These are phyloP conservation scores for Diachrysia chrysitis DNA, from an alignment of 2,888 invertebrate species.

Conservation along the genomic window DNA sequence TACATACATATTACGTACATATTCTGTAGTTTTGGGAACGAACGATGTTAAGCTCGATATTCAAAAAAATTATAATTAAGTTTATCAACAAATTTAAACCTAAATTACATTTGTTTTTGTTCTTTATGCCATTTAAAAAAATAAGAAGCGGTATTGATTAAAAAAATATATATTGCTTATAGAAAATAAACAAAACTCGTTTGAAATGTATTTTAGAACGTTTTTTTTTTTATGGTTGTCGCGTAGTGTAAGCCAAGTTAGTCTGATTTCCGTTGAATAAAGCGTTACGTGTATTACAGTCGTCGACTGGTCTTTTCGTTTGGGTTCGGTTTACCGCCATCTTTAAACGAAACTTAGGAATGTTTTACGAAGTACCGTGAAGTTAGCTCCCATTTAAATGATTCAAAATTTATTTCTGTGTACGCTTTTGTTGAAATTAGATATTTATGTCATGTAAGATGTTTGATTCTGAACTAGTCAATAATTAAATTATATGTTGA, in stretches of 20 bases:
- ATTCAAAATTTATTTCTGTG: conserved; percentile 25
- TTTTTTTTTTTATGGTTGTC: no score
- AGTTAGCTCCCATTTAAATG: conserved; percentile 43
- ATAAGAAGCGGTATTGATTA: no score
- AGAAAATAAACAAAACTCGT: no score
- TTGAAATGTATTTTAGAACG: no score
- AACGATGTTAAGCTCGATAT: no score
- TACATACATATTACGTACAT: no score
- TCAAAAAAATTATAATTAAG: no score
- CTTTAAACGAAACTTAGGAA: conserved; percentile 49
- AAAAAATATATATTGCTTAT: no score
- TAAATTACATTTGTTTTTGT: no score
- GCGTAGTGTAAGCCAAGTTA: neutral
- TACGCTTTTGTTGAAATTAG: neutral
- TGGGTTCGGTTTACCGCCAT: conserved; percentile 48
- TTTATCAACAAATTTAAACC: no score
- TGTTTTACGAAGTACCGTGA: conserved; percentile 48
- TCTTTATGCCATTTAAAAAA: no score
- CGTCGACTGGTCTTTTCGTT: conserved; percentile 26
- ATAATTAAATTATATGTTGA: neutral
- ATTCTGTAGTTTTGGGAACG: no score
- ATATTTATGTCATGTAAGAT: neutral
- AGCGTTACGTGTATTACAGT: conserved; percentile 20
- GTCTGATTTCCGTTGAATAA: conserved; percentile 10
- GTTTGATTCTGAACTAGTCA: neutral